A percentile compares a stretch with the other conserved stretches of the same genome.
phyloP scores from a whole-genome alignment of 2,113 vertebrate species.

The Chlorocebus sabaeus region DNA sequence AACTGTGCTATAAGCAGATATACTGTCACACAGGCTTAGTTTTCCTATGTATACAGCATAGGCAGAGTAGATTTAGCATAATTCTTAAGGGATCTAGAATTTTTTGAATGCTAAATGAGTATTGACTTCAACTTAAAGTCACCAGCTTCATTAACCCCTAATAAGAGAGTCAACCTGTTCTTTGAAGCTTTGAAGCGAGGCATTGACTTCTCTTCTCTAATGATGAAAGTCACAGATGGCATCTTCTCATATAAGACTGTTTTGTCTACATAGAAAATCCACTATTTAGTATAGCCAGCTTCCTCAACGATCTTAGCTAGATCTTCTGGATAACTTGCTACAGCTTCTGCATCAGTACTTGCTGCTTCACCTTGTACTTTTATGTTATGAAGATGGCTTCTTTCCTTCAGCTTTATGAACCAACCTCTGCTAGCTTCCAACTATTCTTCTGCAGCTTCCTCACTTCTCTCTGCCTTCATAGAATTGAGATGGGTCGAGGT shows the following conservation, averaged over 20 bases:
- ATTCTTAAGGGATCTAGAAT: background rate
- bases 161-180: background rate
- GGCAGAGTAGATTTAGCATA: background rate
- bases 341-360: background rate
- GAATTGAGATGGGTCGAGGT: background rate
- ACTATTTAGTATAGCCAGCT: background rate
- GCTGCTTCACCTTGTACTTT: background rate
- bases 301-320: background rate
- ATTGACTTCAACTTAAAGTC: background rate
- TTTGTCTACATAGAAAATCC: background rate
- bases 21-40: background rate
- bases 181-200: background rate
- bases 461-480: background rate
- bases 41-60: background rate
- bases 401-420: background rate
- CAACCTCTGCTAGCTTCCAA: background rate
- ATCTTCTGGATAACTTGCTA: background rate
- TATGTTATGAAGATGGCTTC: background rate
- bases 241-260: background rate
- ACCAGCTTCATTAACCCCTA: background rate
- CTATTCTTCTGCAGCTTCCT: background rate
- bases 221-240: background rate
- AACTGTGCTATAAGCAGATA: background rate
- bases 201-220: background rate
- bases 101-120: background rate